Base-by-base conservation (phyloP, 2,797 vertebrate species). In the Dendrocincla tyrannina region DNA sequence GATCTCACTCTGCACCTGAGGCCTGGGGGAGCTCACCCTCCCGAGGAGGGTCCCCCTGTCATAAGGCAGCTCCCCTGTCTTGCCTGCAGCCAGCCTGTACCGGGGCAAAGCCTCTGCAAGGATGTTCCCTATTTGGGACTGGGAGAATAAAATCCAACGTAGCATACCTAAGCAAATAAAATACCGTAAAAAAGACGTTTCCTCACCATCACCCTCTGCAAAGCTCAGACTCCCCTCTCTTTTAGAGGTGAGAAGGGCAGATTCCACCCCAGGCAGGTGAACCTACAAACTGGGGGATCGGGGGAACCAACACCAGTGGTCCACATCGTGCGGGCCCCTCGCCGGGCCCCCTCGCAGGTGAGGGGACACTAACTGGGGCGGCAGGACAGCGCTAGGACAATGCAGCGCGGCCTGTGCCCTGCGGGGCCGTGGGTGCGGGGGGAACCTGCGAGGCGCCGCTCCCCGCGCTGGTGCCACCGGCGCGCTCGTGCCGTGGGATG, bases 311-410 rank as follows among this genome's bases (percentile, higher is more conserved):
- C 44, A 9, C 15, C 7, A 4, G 18, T 3, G 37, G 50, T 25
- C 10, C 5, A 13, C 39, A 19, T 7, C 1, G 5, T 6, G 59
- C 14, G 22, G 6, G 10, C 4, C 6, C 27, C 27, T 7, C 2
- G 35, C 50, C 13, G 6, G 27, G 18, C 32, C n/a, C 11, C 13
- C 28, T 24, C 19, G 42, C 79, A 17, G 52, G 35, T 17, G 79
- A 50, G 59, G 14, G 25, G 22, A 4, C 42, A 2, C 27, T 4
- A 9, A 1, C 0, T 0, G 41, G 11, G 41, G 5, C 11, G 4
- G 32, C 22, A 6, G 62, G 27, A 2, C 39, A 4, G 28, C 1
- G 14, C 2, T 1, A 27, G 24, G 30, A 2, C 23, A 3, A 2
- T 0, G 5, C 52, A 1, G 28, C 9, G 28, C 25, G 17, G 2